These are phyloP conservation scores for Australoheros facetus DNA, from an alignment of 2,797 vertebrate species.

Conservation along the genomic window DNA sequence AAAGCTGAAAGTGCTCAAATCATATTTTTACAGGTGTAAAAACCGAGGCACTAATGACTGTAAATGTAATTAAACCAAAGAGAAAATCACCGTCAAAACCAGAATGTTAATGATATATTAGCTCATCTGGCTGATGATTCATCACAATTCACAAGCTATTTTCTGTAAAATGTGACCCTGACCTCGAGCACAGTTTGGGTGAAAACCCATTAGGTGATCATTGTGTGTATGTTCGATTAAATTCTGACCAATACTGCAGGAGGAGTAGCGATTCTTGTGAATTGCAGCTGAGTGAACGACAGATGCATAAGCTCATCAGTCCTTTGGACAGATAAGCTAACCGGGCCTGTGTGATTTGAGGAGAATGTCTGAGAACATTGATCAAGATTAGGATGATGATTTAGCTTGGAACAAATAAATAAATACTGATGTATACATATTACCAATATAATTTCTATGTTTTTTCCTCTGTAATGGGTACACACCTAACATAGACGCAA, in stretches of 20 bases:
- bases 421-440: not conserved
- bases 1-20: not conserved
- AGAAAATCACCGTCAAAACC: constrained; percentile 23
- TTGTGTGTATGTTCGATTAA: not conserved
- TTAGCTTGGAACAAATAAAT: not conserved
- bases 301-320: not conserved
- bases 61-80: constrained; percentile 24
- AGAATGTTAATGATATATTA: no score
- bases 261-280: not conserved
- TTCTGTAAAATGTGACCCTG: not conserved
- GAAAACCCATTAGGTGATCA: not conserved
- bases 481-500: not conserved
- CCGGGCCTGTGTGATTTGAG: not conserved
- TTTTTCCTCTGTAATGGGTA: not conserved
- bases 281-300: not conserved
- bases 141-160: not conserved
- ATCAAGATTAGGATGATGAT: not conserved
- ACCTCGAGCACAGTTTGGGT: not conserved
- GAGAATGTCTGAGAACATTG: not conserved
- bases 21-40: not conserved
- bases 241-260: not conserved
- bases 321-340: not conserved
- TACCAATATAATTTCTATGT: not conserved
- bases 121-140: no score
- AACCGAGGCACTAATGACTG: not conserved